A percentile compares a stretch with the other conserved stretches of the same genome.
phyloP scores from a whole-genome alignment of 2,888 invertebrate genomes.

The Aphidoletes aphidimyza region DNA sequence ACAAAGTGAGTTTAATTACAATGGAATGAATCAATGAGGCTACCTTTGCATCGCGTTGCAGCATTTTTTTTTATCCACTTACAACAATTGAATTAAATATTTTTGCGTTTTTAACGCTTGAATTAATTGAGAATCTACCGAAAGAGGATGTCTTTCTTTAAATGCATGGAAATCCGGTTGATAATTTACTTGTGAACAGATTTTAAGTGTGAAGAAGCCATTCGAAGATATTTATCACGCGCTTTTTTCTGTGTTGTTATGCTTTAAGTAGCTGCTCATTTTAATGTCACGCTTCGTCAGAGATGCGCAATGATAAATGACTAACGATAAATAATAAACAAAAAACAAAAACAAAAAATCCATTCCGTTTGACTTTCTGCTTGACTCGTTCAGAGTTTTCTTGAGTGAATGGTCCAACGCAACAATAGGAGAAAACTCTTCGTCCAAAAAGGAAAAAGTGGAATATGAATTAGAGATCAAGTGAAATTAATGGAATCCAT shows the following conservation, averaged over 20 bases:
- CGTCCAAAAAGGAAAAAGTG: no score
- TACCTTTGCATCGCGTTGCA: no score
- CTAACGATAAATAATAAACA: neutral
- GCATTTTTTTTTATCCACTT: neutral
- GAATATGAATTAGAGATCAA: constrained; percentile 12
- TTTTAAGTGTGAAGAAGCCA: constrained; percentile 9
- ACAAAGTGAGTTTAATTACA: neutral
- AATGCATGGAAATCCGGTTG: neutral
- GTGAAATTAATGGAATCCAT: constrained; percentile 40
- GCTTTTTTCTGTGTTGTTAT: neutral
- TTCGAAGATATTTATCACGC: constrained; percentile 8
- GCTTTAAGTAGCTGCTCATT: neutral
- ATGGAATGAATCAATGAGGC: neutral
- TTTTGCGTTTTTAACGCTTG: neutral
- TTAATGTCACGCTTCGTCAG: neutral
- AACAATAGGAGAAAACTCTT: no score
- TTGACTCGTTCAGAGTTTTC: no score
- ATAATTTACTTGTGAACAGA: constrained; percentile 1
- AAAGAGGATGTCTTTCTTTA: neutral
- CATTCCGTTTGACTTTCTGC: constrained; percentile 34
- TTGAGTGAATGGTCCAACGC: no score
- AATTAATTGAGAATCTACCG: neutral
- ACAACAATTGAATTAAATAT: neutral
- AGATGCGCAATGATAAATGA: constrained; percentile 3
- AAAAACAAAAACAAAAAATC: no score